These are phyloP conservation scores for Aphaenogaster ashmeadi DNA, from an alignment of 1,140 invertebrate species.

Conservation along the genomic window DNA sequence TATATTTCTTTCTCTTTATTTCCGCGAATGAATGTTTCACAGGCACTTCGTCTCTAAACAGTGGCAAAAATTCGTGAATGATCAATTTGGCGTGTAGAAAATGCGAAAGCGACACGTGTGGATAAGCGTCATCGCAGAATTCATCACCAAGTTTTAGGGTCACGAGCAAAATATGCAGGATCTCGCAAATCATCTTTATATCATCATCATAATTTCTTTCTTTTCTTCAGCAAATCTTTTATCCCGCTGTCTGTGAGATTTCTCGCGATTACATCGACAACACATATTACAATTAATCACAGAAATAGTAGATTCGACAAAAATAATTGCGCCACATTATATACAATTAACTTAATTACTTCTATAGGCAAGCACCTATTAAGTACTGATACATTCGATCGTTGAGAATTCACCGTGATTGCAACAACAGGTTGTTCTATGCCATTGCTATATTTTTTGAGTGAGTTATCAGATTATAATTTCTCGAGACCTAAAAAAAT, in stretches of 20 bases:
- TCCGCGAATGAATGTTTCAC: constrained; percentile 78
- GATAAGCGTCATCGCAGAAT: constrained; percentile 42
- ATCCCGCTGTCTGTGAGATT: constrained; percentile 10
- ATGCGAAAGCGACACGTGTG: constrained; percentile 47
- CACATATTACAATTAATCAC: constrained; percentile 60
- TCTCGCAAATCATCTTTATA: constrained; percentile 7
- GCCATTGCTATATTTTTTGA: not conserved
- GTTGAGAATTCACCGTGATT: constrained; percentile 36
- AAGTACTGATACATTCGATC: constrained; percentile 65
- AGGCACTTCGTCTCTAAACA: constrained; percentile 82
- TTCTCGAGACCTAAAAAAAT: not conserved
- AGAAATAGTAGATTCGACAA: constrained; percentile 48
- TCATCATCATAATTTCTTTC: not conserved
- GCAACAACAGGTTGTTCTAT: constrained; percentile 47
- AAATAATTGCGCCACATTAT: constrained; percentile 49
- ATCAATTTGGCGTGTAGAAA: constrained; percentile 65
- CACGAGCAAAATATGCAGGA: constrained; percentile 31
- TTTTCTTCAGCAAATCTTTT: not conserved
- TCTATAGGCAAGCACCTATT: constrained; percentile 65
- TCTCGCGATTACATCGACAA: constrained; percentile 37
- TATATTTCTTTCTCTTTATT: constrained; percentile 69
- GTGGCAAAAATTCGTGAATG: constrained; percentile 76
- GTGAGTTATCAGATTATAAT: constrained; percentile 47
- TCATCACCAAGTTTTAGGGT: constrained; percentile 24
- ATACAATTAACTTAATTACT: constrained; percentile 54